Conservation (phyloP, 2,888 invertebrate genomes). For the Carcina quercana region DNA sequence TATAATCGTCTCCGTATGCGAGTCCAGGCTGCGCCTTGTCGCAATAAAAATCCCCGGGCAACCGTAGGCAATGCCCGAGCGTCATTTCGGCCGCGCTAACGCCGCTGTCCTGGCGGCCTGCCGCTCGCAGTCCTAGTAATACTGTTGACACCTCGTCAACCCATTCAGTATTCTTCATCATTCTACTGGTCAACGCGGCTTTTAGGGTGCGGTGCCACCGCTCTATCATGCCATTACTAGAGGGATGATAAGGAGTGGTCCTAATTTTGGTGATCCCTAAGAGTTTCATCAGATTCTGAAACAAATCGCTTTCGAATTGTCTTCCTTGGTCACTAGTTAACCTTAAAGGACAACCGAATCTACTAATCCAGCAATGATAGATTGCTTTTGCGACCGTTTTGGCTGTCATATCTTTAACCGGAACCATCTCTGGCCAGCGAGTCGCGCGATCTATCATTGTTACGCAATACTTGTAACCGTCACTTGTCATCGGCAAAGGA, state of each 20-base stretch:
- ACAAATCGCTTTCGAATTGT: too few relatives aligned
- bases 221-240: conserved; percentile 15
- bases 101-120: conserved; percentile 7
- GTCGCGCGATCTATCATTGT: conserved; percentile 20
- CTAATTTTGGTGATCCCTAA: conserved; percentile 13
- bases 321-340: conserved; percentile 18
- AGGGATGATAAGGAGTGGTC: conserved; percentile 17
- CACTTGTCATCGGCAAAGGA: too few relatives aligned
- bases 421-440: conserved; percentile 26
- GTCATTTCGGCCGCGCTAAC: conserved; percentile 13
- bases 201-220: conserved; percentile 7
- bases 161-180: conserved; percentile 7
- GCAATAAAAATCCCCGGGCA: conserved; percentile 14
- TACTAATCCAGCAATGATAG: conserved; percentile 18
- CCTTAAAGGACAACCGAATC: conserved; percentile 14
- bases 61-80: conserved; percentile 12
- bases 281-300: conserved; percentile 16
- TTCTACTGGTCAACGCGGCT: conserved; percentile 6
- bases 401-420: conserved; percentile 22
- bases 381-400: conserved; percentile 23
- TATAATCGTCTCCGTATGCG: neutral
- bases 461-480: too few relatives aligned
- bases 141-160: conserved; percentile 30
- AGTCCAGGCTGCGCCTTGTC: neutral
- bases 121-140: conserved; percentile 17